These are phyloP conservation scores for Euleptes europaea DNA, from an alignment of 2,113 vertebrate species.

Conservation along the genomic window DNA sequence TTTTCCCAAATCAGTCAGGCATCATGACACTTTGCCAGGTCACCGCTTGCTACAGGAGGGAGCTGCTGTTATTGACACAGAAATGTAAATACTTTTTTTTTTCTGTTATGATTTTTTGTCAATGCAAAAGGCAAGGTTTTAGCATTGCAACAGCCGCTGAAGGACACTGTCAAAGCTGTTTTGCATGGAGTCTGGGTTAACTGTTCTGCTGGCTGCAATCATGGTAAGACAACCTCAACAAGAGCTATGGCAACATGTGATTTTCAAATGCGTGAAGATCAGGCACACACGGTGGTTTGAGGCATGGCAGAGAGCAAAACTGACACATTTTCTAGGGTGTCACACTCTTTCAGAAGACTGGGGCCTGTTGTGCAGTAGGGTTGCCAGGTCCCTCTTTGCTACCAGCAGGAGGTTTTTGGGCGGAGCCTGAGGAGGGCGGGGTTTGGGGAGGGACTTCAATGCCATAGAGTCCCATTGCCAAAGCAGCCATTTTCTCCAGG, in stretches of 20 bases:
- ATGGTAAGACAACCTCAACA: not conserved
- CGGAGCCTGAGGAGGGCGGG: too few species aligned
- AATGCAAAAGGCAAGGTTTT: not conserved
- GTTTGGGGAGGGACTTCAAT: too few species aligned
- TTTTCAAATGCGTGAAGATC: slow-evolving; percentile 31
- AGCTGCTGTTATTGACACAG: not conserved
- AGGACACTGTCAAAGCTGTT: slow-evolving; percentile 25
- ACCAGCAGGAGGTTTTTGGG: too few species aligned
- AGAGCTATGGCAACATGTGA: not conserved
- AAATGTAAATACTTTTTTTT: slow-evolving; percentile 4
- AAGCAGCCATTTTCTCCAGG: too few species aligned
- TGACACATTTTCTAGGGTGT: not conserved
- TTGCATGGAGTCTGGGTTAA: slow-evolving; percentile 26
- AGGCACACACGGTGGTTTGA: not conserved
- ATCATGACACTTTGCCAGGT: not conserved
- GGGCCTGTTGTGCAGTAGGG: too few species aligned
- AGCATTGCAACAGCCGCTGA: not conserved
- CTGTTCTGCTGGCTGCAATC: slow-evolving; percentile 20
- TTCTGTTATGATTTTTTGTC: not conserved
- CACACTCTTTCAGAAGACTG: not conserved
- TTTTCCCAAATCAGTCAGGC: not conserved
- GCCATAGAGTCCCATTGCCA: too few species aligned
- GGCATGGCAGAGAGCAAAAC: not conserved
- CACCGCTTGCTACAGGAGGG: not conserved
- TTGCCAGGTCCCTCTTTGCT: too few species aligned